Conservation (phyloP, 2,888 invertebrate genomes). For the Dasysyrphus tricinctus region DNA sequence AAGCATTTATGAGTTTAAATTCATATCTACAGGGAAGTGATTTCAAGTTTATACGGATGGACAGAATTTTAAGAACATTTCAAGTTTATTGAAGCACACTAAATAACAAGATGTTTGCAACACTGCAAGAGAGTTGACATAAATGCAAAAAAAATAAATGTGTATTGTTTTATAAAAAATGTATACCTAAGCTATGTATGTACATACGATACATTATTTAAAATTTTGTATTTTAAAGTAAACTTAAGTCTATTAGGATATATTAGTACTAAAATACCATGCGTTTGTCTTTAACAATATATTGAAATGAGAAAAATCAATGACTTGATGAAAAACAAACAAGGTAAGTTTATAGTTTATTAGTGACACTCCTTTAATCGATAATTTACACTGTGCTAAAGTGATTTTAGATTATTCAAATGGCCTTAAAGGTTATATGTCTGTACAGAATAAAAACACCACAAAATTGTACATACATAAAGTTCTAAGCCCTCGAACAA, state of each 20-base stretch:
- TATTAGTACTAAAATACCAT: background rate
- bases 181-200: background rate
- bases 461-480: too few species aligned
- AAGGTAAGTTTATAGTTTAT: background rate
- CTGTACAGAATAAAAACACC: too few species aligned
- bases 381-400: too few species aligned
- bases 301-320: background rate
- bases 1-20: slow-evolving; percentile 55
- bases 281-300: background rate
- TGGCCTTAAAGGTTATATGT: too few species aligned
- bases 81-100: background rate
- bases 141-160: background rate
- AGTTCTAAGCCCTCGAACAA: too few species aligned
- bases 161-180: background rate
- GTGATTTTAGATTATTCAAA: too few species aligned
- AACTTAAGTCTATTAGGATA: too few species aligned
- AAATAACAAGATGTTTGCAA: slow-evolving; percentile 5
- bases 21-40: slow-evolving; percentile 40
- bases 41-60: background rate
- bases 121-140: background rate
- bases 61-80: background rate
- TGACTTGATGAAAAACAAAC: background rate
- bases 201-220: background rate
- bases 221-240: background rate
- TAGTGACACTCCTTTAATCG: too few species aligned